phyloP scores from a whole-genome alignment of 1,140 invertebrate species.

The Drosophila serrata region DNA sequence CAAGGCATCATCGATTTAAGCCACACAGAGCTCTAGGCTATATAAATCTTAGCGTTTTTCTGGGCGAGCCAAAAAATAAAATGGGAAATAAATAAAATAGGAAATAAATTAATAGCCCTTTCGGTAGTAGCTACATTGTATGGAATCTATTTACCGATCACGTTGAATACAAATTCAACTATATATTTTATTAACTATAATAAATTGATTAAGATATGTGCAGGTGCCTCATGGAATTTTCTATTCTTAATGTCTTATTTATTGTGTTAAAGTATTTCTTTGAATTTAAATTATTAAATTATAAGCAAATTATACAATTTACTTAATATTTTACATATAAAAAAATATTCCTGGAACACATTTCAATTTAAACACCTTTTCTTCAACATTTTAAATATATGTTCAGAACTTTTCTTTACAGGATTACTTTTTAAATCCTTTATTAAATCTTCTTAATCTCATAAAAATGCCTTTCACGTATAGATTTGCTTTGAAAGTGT shows the following conservation, averaged over 20 bases:
- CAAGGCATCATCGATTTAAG: slow-evolving; percentile 36
- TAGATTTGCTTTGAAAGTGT: no score
- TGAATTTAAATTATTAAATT: background rate
- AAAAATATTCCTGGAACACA: background rate
- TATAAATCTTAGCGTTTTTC: slow-evolving; percentile 9
- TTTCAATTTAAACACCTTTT: background rate
- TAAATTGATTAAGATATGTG: background rate
- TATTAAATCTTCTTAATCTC: no score
- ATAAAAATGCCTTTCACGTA: no score
- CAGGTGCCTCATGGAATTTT: background rate
- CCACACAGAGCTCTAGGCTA: background rate
- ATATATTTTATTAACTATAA: slow-evolving; percentile 10
- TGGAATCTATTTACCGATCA: slow-evolving; percentile 5
- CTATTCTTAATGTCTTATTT: background rate
- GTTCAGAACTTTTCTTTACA: background rate
- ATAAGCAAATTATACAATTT: background rate
- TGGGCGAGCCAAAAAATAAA: slow-evolving; percentile 1
- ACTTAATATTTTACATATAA: no score
- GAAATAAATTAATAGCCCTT: slow-evolving; percentile 11
- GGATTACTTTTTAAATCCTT: background rate
- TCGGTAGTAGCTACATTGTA: background rate
- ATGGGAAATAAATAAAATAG: no score
- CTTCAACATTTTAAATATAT: no score
- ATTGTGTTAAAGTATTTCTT: background rate
- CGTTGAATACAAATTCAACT: background rate